Percentiles rank a stretch among this genome's conserved stretches.
phyloP scores from a whole-genome alignment of 2,797 vertebrate genomes.

The Melanogrammus aeglefinus region DNA sequence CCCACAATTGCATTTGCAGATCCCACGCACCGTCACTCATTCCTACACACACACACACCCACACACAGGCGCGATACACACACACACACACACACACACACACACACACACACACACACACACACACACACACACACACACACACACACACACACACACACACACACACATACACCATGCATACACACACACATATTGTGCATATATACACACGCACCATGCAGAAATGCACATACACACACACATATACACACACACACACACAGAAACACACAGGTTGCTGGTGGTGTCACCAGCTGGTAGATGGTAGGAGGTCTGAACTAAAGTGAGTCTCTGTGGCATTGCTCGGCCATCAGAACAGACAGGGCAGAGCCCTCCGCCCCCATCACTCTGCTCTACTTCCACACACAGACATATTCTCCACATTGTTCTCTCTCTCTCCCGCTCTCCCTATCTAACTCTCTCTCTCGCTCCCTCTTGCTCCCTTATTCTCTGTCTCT shows the following conservation, averaged over 20 bases:
- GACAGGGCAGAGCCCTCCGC: slow-evolving; percentile 32
- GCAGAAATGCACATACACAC: slow-evolving; percentile 11
- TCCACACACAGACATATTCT: slow-evolving; percentile 52
- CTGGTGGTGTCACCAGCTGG: slow-evolving; percentile 62
- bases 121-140: slow-evolving; percentile 19
- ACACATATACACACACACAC: slow-evolving; percentile 29
- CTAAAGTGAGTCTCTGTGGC: slow-evolving; percentile 55
- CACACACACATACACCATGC: slow-evolving; percentile 12
- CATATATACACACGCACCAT: slow-evolving; percentile 13
- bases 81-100: slow-evolving; percentile 37
- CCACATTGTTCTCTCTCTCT: slow-evolving; percentile 4
- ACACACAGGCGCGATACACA: slow-evolving; percentile 29
- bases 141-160: slow-evolving; percentile 14
- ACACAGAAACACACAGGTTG: slow-evolving; percentile 20
- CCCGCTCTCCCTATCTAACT: neutral
- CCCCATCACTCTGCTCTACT: slow-evolving; percentile 48
- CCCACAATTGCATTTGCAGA: slow-evolving; percentile 40
- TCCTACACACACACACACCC: slow-evolving; percentile 20
- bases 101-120: too few species aligned
- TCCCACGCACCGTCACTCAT: slow-evolving; percentile 46
- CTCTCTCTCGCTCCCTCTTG: neutral
- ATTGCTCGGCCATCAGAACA: slow-evolving; percentile 46
- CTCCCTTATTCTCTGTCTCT: too few species aligned
- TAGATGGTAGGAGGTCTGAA: slow-evolving; percentile 48
- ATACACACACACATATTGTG: neutral